phyloP scores from a whole-genome alignment of 2,797 vertebrate genomes.

The Bradypodion pumilum region DNA sequence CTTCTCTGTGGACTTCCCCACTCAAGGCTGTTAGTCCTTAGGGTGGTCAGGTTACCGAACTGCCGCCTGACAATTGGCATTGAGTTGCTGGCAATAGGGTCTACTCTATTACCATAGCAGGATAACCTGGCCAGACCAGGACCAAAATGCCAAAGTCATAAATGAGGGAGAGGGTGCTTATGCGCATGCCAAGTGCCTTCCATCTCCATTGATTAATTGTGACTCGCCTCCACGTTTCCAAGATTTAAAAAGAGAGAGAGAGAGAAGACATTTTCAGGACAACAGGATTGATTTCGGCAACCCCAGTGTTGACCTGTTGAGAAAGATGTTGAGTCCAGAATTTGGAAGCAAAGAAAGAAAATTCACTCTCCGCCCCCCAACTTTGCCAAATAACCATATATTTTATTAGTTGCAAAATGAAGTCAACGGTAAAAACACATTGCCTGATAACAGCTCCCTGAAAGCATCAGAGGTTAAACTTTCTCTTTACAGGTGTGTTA shows the following conservation, averaged over 20 bases:
- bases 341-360: conserved; percentile 34
- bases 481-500: conserved; percentile 22
- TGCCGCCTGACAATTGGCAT: too few species aligned
- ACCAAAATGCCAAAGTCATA: too few species aligned
- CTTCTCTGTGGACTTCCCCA: too few species aligned
- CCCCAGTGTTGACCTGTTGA: background rate
- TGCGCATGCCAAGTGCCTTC: background rate
- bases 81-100: too few species aligned
- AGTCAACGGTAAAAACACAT: background rate
- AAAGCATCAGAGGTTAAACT: background rate
- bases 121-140: too few species aligned
- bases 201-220: background rate
- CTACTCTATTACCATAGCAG: too few species aligned
- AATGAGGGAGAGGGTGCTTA: background rate
- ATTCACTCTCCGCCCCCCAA: background rate
- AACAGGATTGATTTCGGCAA: background rate
- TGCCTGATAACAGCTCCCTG: too few species aligned
- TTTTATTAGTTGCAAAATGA: conserved; percentile 62
- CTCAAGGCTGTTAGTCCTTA: too few species aligned
- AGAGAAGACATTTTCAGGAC: background rate
- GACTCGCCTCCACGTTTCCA: background rate
- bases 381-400: conserved; percentile 7
- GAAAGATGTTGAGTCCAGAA: background rate
- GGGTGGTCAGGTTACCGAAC: too few species aligned
- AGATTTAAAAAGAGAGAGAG: too few species aligned